phyloP scores from a whole-genome alignment of 37 sponge, comb jelly and placozoan genomes.

The Beroe forskalii region DNA sequence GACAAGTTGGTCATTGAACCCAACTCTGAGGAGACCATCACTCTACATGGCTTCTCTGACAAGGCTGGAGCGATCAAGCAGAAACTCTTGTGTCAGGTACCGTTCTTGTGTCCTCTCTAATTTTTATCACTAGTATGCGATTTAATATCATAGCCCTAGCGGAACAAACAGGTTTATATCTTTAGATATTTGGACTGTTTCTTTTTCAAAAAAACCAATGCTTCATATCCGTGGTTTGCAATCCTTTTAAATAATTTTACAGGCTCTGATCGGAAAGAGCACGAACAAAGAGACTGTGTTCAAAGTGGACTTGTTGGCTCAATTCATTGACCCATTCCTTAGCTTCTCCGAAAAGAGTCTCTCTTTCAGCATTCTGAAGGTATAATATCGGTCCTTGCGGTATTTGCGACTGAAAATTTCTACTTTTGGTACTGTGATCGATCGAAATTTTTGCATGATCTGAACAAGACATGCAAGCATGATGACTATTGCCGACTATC shows the following conservation, averaged over 20 bases:
- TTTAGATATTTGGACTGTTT: no score
- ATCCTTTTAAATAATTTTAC: slow-evolving; percentile 6
- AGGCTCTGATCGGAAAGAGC: slow-evolving; percentile 88
- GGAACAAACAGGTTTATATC: no score
- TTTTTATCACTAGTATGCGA: no score
- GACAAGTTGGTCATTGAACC: slow-evolving; percentile 83
- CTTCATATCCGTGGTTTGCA: no score
- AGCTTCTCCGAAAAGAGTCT: slow-evolving; percentile 75
- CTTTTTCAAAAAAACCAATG: no score
- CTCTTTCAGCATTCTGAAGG: slow-evolving; percentile 75
- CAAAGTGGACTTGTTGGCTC: slow-evolving; percentile 77
- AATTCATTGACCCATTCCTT: slow-evolving; percentile 84
- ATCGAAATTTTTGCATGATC: no score
- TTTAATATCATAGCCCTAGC: no score
- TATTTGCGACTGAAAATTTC: no score
- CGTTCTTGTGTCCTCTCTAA: neutral
- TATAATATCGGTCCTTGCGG: slow-evolving; percentile 44
- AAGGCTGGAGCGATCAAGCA: slow-evolving; percentile 73
- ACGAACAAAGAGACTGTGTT: slow-evolving; percentile 91
- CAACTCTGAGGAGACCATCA: slow-evolving; percentile 68
- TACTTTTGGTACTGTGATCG: no score
- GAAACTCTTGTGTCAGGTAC: slow-evolving; percentile 81
- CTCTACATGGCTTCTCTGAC: slow-evolving; percentile 67
- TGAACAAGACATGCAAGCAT: no score
- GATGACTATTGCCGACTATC: no score